Evolutionary conservation across 2,888 invertebrate species (phyloP).

Genomic region (Cheilosia impressa): DNA sequence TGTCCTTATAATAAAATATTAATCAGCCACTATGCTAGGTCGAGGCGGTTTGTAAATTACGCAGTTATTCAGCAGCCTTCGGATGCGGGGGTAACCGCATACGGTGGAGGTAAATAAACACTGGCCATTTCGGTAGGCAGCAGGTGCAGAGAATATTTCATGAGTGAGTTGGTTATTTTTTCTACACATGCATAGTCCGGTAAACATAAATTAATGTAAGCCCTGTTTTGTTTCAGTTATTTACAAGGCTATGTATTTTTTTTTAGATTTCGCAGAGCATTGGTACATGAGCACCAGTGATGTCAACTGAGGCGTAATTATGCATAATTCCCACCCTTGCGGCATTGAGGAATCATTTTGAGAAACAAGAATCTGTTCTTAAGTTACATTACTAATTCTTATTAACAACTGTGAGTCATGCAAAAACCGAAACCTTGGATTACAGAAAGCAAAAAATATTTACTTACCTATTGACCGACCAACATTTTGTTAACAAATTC

Average conservation of each 20-base stretch:
- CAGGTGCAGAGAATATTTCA: conserved; percentile 61
- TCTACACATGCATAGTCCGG: conserved; percentile 1
- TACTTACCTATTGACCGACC: too few relatives aligned
- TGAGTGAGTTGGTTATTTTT: conserved; percentile 44
- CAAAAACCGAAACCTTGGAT: too few relatives aligned
- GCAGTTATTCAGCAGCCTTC: conserved; percentile 61
- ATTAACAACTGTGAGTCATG: too few relatives aligned
- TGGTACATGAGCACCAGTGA: too few relatives aligned
- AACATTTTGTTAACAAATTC: too few relatives aligned
- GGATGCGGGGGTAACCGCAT: conserved; percentile 44
- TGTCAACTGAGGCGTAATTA: too few relatives aligned
- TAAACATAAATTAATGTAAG: conserved; percentile 10
- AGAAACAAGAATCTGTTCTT: too few relatives aligned
- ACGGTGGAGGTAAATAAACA: conserved; percentile 61
- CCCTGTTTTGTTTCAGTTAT: conserved; percentile 35
- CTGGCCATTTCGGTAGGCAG: conserved; percentile 34
- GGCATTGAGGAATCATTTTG: too few relatives aligned
- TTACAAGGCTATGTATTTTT: conserved; percentile 8
- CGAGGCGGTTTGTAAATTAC: conserved; percentile 67
- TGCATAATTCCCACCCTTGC: too few relatives aligned
- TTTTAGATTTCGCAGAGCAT: background rate
- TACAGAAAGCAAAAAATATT: too few relatives aligned
- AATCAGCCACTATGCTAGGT: conserved; percentile 64
- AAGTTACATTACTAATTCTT: too few relatives aligned
- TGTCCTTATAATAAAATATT: conserved; percentile 66